A percentile compares a stretch with the other conserved stretches of the same genome.
phyloP scores from a whole-genome alignment of 2,888 invertebrate genomes.

The Drosophila suboccidentalis region DNA sequence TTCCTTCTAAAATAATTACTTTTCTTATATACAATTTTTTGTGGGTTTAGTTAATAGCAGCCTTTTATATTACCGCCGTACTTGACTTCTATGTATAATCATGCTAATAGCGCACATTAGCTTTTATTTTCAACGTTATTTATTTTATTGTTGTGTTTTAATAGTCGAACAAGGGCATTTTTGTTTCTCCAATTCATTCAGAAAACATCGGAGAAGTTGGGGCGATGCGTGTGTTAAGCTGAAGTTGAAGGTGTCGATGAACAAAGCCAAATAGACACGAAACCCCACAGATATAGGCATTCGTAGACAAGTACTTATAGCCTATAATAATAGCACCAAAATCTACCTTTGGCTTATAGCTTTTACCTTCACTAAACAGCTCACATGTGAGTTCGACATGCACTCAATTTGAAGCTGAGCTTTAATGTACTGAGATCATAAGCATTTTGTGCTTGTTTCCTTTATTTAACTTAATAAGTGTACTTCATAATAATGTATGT shows the following conservation, averaged over 20 bases:
- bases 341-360: conserved; percentile 46
- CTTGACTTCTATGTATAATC: conserved; percentile 66
- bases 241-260: conserved; percentile 75
- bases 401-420: conserved; percentile 43
- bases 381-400: conserved; percentile 35
- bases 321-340: conserved; percentile 54
- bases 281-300: conserved; percentile 5
- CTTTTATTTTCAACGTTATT: conserved; percentile 37
- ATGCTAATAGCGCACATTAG: conserved; percentile 60
- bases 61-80: conserved; percentile 37
- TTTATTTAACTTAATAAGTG: conserved; percentile 4
- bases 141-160: conserved; percentile 41
- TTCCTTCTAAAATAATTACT: neutral
- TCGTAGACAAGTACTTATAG: conserved; percentile 22
- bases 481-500: conserved; percentile 8
- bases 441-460: conserved; percentile 11
- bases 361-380: conserved; percentile 65
- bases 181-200: conserved; percentile 33
- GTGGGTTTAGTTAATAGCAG: conserved; percentile 10
- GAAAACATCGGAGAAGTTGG: conserved; percentile 42
- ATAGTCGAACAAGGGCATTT: conserved; percentile 68
- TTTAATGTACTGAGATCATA: conserved; percentile 27
- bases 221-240: conserved; percentile 71
- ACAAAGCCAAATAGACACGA: conserved; percentile 63
- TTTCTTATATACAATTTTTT: conserved; percentile 5